phyloP scores from a whole-genome alignment of 1,140 invertebrate genomes.

The Grapholita molesta region DNA sequence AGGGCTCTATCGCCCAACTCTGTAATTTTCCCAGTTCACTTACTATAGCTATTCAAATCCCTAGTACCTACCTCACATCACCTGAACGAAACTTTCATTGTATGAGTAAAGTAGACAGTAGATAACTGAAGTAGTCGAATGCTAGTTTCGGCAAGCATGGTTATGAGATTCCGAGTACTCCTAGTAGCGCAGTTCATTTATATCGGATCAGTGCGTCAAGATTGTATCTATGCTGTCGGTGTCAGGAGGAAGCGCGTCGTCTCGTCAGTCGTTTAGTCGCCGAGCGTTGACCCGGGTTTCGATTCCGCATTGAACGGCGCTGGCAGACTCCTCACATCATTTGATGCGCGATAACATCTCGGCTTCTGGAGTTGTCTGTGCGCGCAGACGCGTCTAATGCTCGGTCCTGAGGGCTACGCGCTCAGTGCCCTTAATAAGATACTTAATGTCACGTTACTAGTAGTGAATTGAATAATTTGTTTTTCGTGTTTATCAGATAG shows the following conservation, averaged over 20 bases:
- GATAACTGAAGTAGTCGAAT: no score
- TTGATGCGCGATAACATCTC: slow-evolving; percentile 21
- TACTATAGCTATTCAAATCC: no score
- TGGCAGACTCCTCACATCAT: slow-evolving; percentile 22
- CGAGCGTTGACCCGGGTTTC: slow-evolving; percentile 46
- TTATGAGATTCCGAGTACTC: no score
- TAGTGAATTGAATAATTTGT: background rate
- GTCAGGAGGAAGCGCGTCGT: slow-evolving; percentile 23
- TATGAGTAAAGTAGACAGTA: no score
- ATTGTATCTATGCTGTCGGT: background rate
- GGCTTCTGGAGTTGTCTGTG: background rate
- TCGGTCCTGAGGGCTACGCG: background rate
- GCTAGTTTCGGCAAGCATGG: no score
- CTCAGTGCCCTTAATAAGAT: background rate
- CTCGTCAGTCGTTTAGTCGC: slow-evolving; percentile 25
- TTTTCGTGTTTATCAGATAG: background rate
- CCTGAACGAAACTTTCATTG: no score
- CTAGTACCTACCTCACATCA: no score
- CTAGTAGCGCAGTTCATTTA: no score
- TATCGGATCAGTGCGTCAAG: background rate
- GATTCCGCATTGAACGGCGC: slow-evolving; percentile 40
- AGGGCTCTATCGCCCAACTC: no score
- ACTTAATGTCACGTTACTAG: background rate
- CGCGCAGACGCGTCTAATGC: background rate
- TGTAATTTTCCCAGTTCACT: no score